These are phyloP conservation scores for Dicroscelio sp. DNA, from an alignment of 2,888 invertebrate species.

Conservation along the genomic window DNA sequence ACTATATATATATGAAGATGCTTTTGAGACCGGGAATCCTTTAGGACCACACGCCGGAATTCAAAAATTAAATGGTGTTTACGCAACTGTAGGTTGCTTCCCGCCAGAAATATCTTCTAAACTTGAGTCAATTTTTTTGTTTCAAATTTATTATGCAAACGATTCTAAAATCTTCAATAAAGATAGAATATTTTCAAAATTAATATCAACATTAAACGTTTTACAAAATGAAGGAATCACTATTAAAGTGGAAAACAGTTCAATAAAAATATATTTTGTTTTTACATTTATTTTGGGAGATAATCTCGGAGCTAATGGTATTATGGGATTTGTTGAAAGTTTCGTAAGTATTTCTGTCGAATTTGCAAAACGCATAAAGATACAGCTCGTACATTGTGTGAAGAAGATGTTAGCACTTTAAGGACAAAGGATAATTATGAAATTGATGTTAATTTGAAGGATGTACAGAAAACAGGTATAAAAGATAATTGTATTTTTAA, in stretches of 20 bases:
- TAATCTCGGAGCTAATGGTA: conserved; percentile 58
- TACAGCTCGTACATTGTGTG: too few relatives aligned
- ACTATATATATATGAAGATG: conserved; percentile 36
- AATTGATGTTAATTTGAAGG: not conserved
- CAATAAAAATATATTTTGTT: not conserved
- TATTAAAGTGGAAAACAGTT: not conserved
- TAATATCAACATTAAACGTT: not conserved
- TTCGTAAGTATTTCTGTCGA: conserved; percentile 69
- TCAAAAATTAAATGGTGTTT: conserved; percentile 66
- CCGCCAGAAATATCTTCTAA: conserved; percentile 53
- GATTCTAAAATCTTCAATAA: conserved; percentile 11
- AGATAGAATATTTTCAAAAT: not conserved
- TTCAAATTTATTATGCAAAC: conserved; percentile 4
- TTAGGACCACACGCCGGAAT: conserved; percentile 60
- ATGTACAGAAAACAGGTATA: not conserved
- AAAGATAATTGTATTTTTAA: conserved; percentile 51
- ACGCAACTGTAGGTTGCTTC: conserved; percentile 59
- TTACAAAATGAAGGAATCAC: not conserved
- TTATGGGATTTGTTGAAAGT: conserved; percentile 60
- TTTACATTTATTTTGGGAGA: conserved; percentile 44
- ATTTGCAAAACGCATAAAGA: conserved; percentile 31
- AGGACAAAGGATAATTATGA: not conserved
- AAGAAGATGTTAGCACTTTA: not conserved
- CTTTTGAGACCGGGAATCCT: conserved; percentile 72
- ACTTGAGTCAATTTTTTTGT: not conserved